Conservation (phyloP, 2,113 vertebrate genomes). For the Scomber scombrus region DNA sequence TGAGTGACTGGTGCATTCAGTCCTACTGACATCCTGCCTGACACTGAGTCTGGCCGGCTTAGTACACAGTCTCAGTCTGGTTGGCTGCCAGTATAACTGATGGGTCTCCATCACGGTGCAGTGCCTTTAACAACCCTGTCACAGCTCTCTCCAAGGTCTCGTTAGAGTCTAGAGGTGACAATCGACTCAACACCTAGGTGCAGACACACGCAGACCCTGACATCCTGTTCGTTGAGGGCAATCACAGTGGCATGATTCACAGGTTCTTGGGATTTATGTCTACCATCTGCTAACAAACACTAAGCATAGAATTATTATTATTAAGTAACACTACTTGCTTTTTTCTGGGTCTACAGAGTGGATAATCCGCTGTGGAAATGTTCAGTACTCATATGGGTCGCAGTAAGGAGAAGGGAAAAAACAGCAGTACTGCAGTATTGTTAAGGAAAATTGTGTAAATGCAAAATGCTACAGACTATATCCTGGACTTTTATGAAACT, state of each 20-base stretch:
- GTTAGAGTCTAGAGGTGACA: constrained; percentile 58
- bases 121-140: constrained; percentile 58
- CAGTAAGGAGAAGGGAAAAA: neutral
- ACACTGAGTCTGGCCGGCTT: constrained; percentile 27
- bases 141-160: constrained; percentile 55
- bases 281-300: constrained; percentile 32
- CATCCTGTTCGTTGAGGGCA: constrained; percentile 19
- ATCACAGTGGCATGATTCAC: constrained; percentile 10
- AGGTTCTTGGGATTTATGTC: constrained; percentile 35
- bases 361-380: neutral
- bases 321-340: neutral
- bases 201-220: constrained; percentile 13
- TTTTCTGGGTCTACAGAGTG: neutral
- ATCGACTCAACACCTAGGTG: neutral
- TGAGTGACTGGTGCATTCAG: constrained; percentile 67
- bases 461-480: neutral
- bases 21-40: constrained; percentile 52
- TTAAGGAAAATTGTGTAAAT: constrained; percentile 1
- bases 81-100: constrained; percentile 56
- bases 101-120: constrained; percentile 25
- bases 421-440: neutral
- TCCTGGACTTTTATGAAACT: constrained; percentile 6
- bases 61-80: constrained; percentile 47
- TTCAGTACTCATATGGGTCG: neutral
- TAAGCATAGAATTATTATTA: neutral